phyloP scores from a whole-genome alignment of 1,140 invertebrate species.

The Papilio machaon region DNA sequence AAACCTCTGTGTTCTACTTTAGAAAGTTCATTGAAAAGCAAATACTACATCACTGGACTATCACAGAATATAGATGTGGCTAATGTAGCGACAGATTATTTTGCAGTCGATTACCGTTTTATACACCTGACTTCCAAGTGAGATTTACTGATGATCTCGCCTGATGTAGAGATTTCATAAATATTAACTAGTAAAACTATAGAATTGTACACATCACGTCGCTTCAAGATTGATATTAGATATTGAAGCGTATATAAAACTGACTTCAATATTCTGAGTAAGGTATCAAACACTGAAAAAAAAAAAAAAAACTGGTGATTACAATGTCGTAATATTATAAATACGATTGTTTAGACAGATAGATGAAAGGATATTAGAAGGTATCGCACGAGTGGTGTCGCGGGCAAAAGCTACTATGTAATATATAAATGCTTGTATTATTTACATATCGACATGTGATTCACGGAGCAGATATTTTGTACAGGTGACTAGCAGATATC shows the following conservation, averaged over 20 bases:
- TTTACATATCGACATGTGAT: conserved; percentile 52
- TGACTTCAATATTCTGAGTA: too few relatives aligned
- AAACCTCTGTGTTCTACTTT: conserved; percentile 15
- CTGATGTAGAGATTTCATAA: background rate
- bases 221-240: too few relatives aligned
- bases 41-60: background rate
- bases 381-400: too few relatives aligned
- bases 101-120: background rate
- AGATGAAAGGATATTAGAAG: too few relatives aligned
- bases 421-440: background rate
- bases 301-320: too few relatives aligned
- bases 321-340: too few relatives aligned
- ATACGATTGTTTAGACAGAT: too few relatives aligned
- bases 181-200: too few relatives aligned
- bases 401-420: too few relatives aligned
- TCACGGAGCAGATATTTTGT: conserved; percentile 53
- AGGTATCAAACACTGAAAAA: too few relatives aligned
- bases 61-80: conserved; percentile 25
- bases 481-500: conserved; percentile 41
- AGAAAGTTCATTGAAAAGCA: conserved; percentile 21
- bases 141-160: background rate
- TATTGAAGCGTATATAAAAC: too few relatives aligned
- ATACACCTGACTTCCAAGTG: background rate
- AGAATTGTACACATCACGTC: too few relatives aligned
- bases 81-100: conserved; percentile 14